Evolutionary conservation across 1,140 invertebrate genomes (phyloP).

Genomic region (Lepidurus arcticus): DNA sequence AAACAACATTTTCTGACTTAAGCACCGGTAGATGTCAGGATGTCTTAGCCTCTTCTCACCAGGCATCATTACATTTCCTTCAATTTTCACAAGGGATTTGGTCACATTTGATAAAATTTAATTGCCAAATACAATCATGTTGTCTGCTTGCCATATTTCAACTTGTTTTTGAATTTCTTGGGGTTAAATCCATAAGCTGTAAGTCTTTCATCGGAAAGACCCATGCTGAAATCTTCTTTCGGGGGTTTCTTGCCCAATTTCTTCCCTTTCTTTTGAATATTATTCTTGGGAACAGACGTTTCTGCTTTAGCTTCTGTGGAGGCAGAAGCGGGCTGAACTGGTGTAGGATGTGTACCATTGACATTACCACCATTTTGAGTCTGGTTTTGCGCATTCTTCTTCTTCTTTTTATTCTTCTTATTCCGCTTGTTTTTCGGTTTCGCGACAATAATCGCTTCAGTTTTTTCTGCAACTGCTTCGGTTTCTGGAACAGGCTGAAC

Average conservation of each 20-base stretch:
- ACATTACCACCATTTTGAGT: constrained; percentile 34
- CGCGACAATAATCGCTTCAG: not conserved
- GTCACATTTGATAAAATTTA: not conserved
- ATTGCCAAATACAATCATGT: constrained; percentile 28
- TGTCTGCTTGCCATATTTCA: constrained; percentile 51
- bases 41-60: too few species aligned
- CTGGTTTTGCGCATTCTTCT: constrained; percentile 37
- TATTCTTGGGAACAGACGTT: constrained; percentile 27
- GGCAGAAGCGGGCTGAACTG: constrained; percentile 38
- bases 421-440: constrained; percentile 30
- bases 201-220: constrained; percentile 66
- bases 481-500: not conserved
- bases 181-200: constrained; percentile 87
- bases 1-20: not conserved
- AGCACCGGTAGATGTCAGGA: too few species aligned
- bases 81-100: not conserved
- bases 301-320: constrained; percentile 38
- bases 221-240: constrained; percentile 35
- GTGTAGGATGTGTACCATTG: constrained; percentile 37
- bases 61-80: too few species aligned
- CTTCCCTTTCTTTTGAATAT: constrained; percentile 30
- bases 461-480: constrained; percentile 3
- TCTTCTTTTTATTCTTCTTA: constrained; percentile 38
- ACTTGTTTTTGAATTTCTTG: constrained; percentile 71
- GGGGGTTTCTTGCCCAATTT: constrained; percentile 39